Evolutionary conservation across 2,797 vertebrate species (phyloP).

Genomic region (Bucorvus abyssinicus): DNA sequence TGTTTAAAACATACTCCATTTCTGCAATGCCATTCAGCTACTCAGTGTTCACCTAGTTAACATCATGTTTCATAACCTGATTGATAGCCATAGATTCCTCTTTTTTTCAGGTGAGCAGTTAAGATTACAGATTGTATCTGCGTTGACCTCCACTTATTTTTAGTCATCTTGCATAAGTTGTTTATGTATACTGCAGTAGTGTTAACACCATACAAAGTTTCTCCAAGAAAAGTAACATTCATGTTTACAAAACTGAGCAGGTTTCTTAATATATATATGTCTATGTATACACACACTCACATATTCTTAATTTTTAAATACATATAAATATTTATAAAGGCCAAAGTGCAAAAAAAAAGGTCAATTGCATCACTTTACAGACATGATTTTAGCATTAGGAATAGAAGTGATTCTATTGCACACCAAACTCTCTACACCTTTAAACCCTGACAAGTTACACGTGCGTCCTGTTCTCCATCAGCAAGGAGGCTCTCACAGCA

Average conservation of each 20-base stretch:
- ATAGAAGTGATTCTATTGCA: constrained; percentile 45
- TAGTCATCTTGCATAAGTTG: neutral
- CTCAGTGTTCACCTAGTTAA: constrained; percentile 56
- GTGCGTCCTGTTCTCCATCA: neutral
- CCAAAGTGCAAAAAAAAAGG: constrained; percentile 43
- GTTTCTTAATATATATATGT: neutral
- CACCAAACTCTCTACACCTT: neutral
- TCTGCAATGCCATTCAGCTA: constrained; percentile 71
- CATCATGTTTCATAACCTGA: neutral
- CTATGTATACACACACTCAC: neutral
- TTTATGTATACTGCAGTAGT: constrained; percentile 31
- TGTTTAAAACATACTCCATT: constrained; percentile 64
- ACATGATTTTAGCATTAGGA: constrained; percentile 30
- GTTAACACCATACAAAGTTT: constrained; percentile 41
- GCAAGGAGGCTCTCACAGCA: neutral
- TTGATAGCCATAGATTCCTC: constrained; percentile 19
- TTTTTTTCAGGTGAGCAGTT: constrained; percentile 78
- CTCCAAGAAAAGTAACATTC: constrained; percentile 43
- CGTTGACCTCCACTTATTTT: constrained; percentile 7
- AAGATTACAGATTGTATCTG: constrained; percentile 35
- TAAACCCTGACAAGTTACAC: neutral
- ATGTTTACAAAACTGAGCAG: constrained; percentile 49
- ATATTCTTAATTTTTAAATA: constrained; percentile 51
- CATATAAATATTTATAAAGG: constrained; percentile 57
- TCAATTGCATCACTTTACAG: constrained; percentile 43